Evolutionary conservation across 2,113 vertebrate genomes (phyloP), one percentile per base, ranked within the genome.

Genomic region (Prinia subflava): DNA sequence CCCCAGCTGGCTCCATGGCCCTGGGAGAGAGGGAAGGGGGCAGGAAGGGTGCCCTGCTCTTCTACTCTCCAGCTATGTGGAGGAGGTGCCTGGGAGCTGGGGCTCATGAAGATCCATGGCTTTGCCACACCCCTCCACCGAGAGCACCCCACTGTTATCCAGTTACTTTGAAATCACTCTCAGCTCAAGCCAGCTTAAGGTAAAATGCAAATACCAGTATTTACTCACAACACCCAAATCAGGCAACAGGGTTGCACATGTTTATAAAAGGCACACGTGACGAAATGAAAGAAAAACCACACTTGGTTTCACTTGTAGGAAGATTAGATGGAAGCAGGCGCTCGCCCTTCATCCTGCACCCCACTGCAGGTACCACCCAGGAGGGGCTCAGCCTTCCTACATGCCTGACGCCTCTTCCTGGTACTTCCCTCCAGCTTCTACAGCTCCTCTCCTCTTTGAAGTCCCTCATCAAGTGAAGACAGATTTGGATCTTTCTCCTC

Each of bases 231-330:
- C 96, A 93, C 5, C 82, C 92, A 93, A 86, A 81, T 65, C 68
- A 81, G 67, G 87, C 95, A 96, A 39, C 46, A 77, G 79, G 56
- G 68, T 15, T 80, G 83, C 83, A 86, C 71, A 35, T 28, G 60
- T 93, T 93, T 94, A 70, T 81, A 94, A 90, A 69, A 90, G 60
- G 77, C 68, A 94, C 92, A 90, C 27, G 55, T 93, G 95, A 96
- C 8, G 27, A 95, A 96, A 95, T 83, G 90, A 96, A 97, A 96
- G 94, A 86, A 92, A 96, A 96, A 63, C 88, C 94, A 63, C 96
- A 71, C 39, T 81, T 42, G 0, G 41, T 90, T 94, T 90, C 94
- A 88, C 86, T 94, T 30, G 64, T 37, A 90, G 76, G 55, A 64
- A 90, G 90, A 96, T 94, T 5, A 93, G 83, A 93, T 89, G 0